Conservation (phyloP, 1,140 invertebrate genomes). For the Bombyx mandarina region DNA sequence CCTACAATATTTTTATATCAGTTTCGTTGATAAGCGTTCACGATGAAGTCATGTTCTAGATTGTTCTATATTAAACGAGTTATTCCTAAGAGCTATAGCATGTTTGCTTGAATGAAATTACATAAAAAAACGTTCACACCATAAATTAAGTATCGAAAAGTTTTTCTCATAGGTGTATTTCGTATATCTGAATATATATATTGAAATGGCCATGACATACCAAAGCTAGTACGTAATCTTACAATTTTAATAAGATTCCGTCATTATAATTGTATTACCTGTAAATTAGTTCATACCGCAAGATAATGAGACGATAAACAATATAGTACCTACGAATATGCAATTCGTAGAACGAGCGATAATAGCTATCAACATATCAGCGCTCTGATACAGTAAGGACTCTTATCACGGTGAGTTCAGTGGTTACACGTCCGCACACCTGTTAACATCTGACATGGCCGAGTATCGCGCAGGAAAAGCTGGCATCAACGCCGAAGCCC, state of each 20-base stretch:
- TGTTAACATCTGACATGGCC: constrained; percentile 55
- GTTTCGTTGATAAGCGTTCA: too few relatives aligned
- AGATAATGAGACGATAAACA: constrained; percentile 26
- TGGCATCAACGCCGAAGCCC: constrained; percentile 63
- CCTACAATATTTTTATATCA: background rate
- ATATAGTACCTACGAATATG: constrained; percentile 30
- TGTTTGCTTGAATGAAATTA: too few relatives aligned
- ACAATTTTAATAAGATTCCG: constrained; percentile 12
- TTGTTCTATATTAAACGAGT: too few relatives aligned
- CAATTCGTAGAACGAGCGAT: constrained; percentile 36
- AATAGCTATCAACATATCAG: constrained; percentile 50
- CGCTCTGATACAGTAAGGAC: constrained; percentile 37
- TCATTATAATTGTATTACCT: constrained; percentile 17
- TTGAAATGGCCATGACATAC: constrained; percentile 1
- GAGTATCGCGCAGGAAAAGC: constrained; percentile 60
- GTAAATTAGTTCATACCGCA: constrained; percentile 35
- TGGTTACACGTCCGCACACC: constrained; percentile 52
- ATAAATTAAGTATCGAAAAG: too few relatives aligned
- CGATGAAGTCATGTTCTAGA: too few relatives aligned
- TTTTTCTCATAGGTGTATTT: too few relatives aligned
- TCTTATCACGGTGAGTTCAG: constrained; percentile 56
- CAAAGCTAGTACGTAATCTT: constrained; percentile 1
- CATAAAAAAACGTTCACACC: too few relatives aligned
- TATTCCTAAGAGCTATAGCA: too few relatives aligned
- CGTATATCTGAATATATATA: background rate